Conservation (phyloP, 1,140 invertebrate genomes). For the Telenomus remus region DNA sequence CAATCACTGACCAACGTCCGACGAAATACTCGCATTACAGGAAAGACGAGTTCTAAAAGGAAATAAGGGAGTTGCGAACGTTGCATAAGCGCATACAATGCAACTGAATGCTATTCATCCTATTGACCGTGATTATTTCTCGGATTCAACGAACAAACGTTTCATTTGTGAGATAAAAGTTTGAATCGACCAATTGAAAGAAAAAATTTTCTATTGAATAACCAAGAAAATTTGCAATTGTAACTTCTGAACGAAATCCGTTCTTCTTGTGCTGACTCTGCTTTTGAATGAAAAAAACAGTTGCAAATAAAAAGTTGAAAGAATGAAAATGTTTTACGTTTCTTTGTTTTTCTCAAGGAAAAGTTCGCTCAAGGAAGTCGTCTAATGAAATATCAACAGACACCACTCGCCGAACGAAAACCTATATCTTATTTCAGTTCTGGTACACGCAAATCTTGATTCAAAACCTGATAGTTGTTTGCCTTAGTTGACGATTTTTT, state of each 20-base stretch:
- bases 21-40: slow-evolving; percentile 40
- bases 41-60: slow-evolving; percentile 35
- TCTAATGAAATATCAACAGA: slow-evolving; percentile 15
- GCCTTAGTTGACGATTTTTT: background rate
- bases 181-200: background rate
- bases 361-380: background rate
- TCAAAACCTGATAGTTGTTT: background rate
- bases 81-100: slow-evolving; percentile 28
- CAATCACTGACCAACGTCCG: slow-evolving; percentile 17
- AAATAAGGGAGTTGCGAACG: slow-evolving; percentile 19
- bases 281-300: no score
- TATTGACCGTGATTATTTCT: slow-evolving; percentile 30
- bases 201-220: background rate
- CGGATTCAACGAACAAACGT: slow-evolving; percentile 13
- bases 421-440: no score
- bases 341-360: background rate
- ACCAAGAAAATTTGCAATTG: no score
- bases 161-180: slow-evolving; percentile 9
- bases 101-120: slow-evolving; percentile 10
- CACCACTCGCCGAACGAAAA: background rate
- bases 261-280: no score
- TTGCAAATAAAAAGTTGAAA: no score
- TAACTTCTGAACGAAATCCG: no score
- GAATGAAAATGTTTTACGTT: no score
- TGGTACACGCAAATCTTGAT: no score